A percentile compares a stretch with the other conserved stretches of the same genome.
Evolutionary conservation across 2,888 invertebrate genomes (phyloP).

Genomic region (Pollenia griseotomentosa): DNA sequence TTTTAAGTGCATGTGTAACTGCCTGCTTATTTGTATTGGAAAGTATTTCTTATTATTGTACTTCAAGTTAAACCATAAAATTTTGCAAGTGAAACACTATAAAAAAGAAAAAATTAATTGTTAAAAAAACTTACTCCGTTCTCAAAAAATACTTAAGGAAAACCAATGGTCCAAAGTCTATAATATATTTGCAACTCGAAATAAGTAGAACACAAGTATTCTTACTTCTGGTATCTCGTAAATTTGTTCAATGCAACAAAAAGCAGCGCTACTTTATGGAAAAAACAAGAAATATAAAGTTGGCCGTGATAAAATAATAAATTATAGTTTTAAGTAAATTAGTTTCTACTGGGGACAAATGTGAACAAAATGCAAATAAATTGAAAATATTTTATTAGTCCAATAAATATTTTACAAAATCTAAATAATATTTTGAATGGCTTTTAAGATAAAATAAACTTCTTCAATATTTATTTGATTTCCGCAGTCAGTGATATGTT

Average conservation of each 20-base stretch:
- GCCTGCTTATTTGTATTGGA: too few relatives aligned
- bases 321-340: background rate
- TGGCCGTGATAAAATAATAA: background rate
- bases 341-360: background rate
- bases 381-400: background rate
- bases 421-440: background rate
- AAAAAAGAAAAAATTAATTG: background rate
- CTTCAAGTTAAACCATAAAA: background rate
- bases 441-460: background rate
- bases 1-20: too few relatives aligned
- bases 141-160: background rate
- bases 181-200: background rate
- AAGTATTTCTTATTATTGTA: background rate
- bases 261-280: background rate
- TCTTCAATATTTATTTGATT: too few relatives aligned
- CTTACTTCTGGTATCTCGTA: too few relatives aligned
- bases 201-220: too few relatives aligned
- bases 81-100: background rate
- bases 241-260: background rate
- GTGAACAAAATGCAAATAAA: background rate
- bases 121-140: background rate
- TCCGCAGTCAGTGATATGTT: too few relatives aligned
- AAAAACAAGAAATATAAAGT: background rate
- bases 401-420: constrained; percentile 7
- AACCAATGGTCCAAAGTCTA: background rate